Conservation (phyloP, 2,888 invertebrate species). For the Myathropa florea region DNA sequence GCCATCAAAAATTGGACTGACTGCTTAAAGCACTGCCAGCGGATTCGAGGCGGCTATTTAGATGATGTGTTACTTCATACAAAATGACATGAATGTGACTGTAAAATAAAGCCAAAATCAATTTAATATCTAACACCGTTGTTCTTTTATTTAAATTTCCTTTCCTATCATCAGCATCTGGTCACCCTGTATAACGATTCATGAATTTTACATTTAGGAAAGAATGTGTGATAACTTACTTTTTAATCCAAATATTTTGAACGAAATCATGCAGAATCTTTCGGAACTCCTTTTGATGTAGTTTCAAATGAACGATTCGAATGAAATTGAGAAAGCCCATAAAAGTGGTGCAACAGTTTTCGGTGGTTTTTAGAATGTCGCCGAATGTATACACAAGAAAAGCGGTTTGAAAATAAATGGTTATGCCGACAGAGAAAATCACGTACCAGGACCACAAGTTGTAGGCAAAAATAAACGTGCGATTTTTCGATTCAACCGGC, state of each 20-base stretch:
- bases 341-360: constrained; percentile 79
- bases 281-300: constrained; percentile 75
- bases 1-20: too few species aligned
- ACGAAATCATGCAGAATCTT: constrained; percentile 76
- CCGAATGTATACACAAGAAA: constrained; percentile 76
- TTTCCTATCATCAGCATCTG: too few species aligned
- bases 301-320: constrained; percentile 78
- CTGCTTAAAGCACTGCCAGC: too few species aligned
- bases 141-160: too few species aligned
- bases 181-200: too few species aligned
- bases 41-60: too few species aligned
- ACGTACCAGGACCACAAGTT: constrained; percentile 78
- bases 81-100: too few species aligned
- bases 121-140: too few species aligned
- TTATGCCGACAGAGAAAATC: constrained; percentile 76
- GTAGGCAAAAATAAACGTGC: constrained; percentile 70
- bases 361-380: constrained; percentile 78
- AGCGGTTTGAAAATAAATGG: constrained; percentile 77
- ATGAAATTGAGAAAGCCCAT: constrained; percentile 79
- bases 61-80: too few species aligned
- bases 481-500: constrained; percentile 73
- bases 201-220: too few species aligned
- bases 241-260: constrained; percentile 77
- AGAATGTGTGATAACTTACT: constrained; percentile 76
- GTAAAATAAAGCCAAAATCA: too few species aligned